Evolutionary conservation across 2,113 vertebrate species (phyloP).

Genomic region (Hassar affinis): DNA sequence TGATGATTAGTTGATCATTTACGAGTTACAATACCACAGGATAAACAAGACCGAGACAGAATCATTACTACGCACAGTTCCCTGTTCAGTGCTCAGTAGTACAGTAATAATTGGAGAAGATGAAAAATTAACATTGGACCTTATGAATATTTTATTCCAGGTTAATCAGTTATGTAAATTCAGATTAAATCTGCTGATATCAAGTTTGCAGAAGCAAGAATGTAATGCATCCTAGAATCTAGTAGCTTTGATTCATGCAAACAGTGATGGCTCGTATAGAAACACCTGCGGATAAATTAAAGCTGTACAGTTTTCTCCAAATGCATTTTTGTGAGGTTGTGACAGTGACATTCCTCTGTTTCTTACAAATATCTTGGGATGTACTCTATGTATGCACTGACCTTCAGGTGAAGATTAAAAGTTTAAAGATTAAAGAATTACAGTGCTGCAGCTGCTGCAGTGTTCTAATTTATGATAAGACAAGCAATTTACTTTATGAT

Average conservation of each 20-base stretch:
- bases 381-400: neutral
- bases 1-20: neutral
- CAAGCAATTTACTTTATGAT: neutral
- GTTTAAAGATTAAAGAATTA: neutral
- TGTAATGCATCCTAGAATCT: neutral
- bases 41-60: neutral
- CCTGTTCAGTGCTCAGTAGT: neutral
- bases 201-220: neutral
- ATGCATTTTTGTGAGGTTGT: neutral
- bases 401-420: neutral
- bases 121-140: neutral
- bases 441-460: neutral
- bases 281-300: neutral
- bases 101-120: neutral
- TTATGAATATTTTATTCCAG: neutral
- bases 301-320: neutral
- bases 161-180: neutral
- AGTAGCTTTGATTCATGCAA: neutral
- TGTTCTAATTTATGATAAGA: constrained; percentile 10
- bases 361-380: neutral
- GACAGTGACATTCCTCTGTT: neutral
- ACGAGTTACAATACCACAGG: neutral
- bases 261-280: neutral
- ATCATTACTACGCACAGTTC: neutral
- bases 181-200: neutral